phyloP scores from a whole-genome alignment of 2,888 invertebrate genomes.

The Lithophane ornitopus region DNA sequence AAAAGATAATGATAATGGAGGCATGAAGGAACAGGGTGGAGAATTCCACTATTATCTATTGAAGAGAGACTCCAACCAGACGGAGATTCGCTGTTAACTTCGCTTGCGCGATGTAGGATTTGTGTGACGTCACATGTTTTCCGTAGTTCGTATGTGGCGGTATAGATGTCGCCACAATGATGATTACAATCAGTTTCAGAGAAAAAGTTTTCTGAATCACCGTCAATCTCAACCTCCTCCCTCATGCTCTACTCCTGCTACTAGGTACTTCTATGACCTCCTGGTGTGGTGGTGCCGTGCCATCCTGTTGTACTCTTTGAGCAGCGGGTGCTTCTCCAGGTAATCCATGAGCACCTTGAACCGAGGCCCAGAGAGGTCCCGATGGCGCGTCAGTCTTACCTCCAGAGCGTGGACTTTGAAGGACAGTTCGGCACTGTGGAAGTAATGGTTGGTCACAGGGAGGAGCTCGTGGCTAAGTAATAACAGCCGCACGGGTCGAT shows the following conservation, averaged over 20 bases:
- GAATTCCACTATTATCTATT: not conserved
- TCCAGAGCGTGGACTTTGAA: constrained; percentile 91
- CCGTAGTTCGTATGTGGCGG: not conserved
- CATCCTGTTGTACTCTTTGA: constrained; percentile 79
- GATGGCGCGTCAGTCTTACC: constrained; percentile 91
- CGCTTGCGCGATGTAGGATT: not conserved
- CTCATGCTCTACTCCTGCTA: not conserved
- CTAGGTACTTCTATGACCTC: constrained; percentile 1
- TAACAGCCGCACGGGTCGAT: too few species aligned
- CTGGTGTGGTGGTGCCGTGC: constrained; percentile 62
- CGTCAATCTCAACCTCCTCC: not conserved
- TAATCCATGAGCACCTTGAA: constrained; percentile 83
- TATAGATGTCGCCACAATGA: constrained; percentile 10
- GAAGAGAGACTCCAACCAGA: not conserved
- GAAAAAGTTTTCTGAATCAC: not conserved
- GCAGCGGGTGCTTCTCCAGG: constrained; percentile 83
- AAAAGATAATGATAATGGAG: not conserved
- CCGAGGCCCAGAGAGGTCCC: constrained; percentile 89
- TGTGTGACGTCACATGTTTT: not conserved
- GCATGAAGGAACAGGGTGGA: not conserved
- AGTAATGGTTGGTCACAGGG: too few species aligned
- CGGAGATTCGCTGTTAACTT: not conserved
- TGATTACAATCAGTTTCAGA: not conserved
- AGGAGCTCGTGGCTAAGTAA: too few species aligned
- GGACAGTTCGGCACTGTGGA: constrained; percentile 82